Evolutionary conservation across 2,888 invertebrate genomes (phyloP).

Genomic region (Parnassius smintheus): DNA sequence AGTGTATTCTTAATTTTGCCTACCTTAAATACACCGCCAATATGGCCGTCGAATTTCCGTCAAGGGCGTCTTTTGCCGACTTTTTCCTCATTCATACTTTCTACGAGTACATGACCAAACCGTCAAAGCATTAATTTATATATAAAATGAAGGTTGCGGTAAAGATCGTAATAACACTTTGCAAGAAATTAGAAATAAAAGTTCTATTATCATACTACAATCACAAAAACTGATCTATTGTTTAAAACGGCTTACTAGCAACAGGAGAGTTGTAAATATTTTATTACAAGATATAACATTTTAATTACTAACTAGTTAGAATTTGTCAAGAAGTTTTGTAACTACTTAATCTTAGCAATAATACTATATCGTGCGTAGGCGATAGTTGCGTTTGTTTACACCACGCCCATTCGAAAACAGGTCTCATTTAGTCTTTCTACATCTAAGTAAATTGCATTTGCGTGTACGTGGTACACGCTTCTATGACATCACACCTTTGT

Average conservation of each 20-base stretch:
- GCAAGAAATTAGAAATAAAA: too few species aligned
- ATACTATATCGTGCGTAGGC: slow-evolving; percentile 23
- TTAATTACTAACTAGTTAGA: slow-evolving; percentile 4
- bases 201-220: too few species aligned
- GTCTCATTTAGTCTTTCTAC: slow-evolving; percentile 24
- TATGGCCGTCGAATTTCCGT: too few species aligned
- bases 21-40: too few species aligned
- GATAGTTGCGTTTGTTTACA: slow-evolving; percentile 21
- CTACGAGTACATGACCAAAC: too few species aligned
- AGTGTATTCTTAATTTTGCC: too few species aligned
- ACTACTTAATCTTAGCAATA: slow-evolving; percentile 6
- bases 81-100: too few species aligned
- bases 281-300: neutral
- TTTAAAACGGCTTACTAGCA: neutral
- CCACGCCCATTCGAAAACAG: slow-evolving; percentile 2
- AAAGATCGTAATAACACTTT: too few species aligned
- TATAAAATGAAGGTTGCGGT: too few species aligned
- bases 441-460: slow-evolving; percentile 30
- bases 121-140: too few species aligned
- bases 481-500: slow-evolving; percentile 76
- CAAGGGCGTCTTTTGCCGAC: too few species aligned
- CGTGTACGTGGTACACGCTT: slow-evolving; percentile 43
- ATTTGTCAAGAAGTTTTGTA: slow-evolving; percentile 11
- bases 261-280: neutral
- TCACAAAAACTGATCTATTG: too few species aligned